phyloP scores from a whole-genome alignment of 2,113 vertebrate genomes.

The Anoplopoma fimbria region DNA sequence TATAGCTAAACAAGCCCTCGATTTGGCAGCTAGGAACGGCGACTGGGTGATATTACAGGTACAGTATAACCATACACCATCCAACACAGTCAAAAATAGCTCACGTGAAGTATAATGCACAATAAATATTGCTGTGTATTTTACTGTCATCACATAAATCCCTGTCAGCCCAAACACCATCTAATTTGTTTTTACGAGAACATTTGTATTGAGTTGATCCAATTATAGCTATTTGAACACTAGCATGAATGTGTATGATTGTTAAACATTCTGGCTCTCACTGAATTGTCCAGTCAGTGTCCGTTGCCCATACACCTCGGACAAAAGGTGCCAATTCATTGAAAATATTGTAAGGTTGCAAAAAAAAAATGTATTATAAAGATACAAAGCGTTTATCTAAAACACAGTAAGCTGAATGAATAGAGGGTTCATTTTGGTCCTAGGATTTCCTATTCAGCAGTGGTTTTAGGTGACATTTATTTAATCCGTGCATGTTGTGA shows the following conservation, averaged over 20 bases:
- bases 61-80: not conserved
- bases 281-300: slow-evolving; percentile 1
- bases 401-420: slow-evolving; percentile 10
- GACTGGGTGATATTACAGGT: slow-evolving; percentile 99
- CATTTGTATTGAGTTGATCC: not conserved
- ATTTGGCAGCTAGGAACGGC: slow-evolving; percentile 88
- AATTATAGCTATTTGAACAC: slow-evolving; percentile 23
- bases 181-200: not conserved
- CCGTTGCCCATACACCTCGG: not conserved
- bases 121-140: not conserved
- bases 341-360: not conserved
- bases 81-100: not conserved
- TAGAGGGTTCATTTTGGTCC: slow-evolving; percentile 19
- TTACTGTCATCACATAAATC: not conserved
- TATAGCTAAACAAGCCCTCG: slow-evolving; percentile 89
- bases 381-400: slow-evolving; percentile 2
- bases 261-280: not conserved
- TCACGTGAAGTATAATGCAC: not conserved
- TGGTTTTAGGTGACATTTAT: slow-evolving; percentile 43
- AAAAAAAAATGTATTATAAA: slow-evolving; percentile 8
- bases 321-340: slow-evolving; percentile 8
- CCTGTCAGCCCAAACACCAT: not conserved
- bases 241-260: not conserved
- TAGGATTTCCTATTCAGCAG: slow-evolving; percentile 25
- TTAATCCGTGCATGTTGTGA: slow-evolving; percentile 39